phyloP scores from a whole-genome alignment of 1,140 invertebrate species.

The Macrotrachela quadricornifera region DNA sequence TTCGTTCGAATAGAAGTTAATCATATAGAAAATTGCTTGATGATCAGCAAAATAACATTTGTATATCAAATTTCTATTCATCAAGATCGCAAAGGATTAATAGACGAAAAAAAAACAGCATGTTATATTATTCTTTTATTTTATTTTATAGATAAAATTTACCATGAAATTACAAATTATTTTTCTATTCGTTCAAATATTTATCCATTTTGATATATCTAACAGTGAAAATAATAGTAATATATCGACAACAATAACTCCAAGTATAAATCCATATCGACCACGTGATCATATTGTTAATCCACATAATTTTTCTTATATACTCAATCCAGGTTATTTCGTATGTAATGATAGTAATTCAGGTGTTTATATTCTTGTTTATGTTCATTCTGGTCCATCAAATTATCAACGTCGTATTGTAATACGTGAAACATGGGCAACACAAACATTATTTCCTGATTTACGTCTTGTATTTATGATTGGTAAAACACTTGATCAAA shows the following conservation, averaged over 20 bases:
- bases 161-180: too few relatives aligned
- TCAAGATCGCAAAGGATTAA: too few relatives aligned
- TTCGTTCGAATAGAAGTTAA: too few relatives aligned
- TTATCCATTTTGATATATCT: too few relatives aligned
- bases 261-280: background rate
- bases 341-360: background rate
- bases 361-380: slow-evolving; percentile 6
- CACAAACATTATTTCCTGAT: slow-evolving; percentile 4
- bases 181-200: too few relatives aligned
- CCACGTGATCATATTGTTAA: slow-evolving; percentile 9
- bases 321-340: slow-evolving; percentile 8
- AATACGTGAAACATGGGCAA: slow-evolving; percentile 12
- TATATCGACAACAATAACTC: background rate
- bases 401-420: slow-evolving; percentile 11
- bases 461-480: slow-evolving; percentile 14
- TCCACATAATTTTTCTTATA: slow-evolving; percentile 11
- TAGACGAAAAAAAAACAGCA: too few relatives aligned
- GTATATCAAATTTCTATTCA: too few relatives aligned
- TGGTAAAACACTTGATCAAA: slow-evolving; percentile 9
- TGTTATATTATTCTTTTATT: too few relatives aligned
- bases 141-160: too few relatives aligned
- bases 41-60: too few relatives aligned
- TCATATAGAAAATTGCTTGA: too few relatives aligned
- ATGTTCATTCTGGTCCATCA: slow-evolving; percentile 10
- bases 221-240: too few relatives aligned